These are phyloP conservation scores for Heliothis subflexa DNA, from an alignment of 1,140 invertebrate genomes.

Conservation along the genomic window DNA sequence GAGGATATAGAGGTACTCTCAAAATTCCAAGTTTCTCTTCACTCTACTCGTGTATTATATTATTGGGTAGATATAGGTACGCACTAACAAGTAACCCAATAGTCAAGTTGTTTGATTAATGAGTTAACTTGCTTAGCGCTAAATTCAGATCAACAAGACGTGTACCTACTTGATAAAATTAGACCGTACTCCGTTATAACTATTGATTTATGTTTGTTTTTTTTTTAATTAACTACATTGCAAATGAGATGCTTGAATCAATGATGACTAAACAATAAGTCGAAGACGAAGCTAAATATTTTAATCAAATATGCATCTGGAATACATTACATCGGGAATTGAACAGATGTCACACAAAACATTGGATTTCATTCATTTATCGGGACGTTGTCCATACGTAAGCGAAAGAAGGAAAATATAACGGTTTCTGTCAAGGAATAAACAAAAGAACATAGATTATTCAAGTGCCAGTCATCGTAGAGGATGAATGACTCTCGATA, in stretches of 20 bases:
- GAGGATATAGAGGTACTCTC: not conserved
- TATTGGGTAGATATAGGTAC: conserved; percentile 13
- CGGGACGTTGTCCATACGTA: not conserved
- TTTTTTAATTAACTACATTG: no score
- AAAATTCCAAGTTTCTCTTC: conserved; percentile 18
- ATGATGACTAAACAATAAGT: not conserved
- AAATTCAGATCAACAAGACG: conserved; percentile 35
- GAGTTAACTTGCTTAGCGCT: conserved; percentile 40
- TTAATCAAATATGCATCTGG: no score
- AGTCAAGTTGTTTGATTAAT: conserved; percentile 45
- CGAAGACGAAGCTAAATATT: no score
- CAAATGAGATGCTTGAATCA: not conserved
- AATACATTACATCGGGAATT: not conserved
- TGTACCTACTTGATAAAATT: conserved; percentile 18
- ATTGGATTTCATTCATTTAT: conserved; percentile 11
- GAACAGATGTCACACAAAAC: conserved; percentile 19
- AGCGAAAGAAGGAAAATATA: not conserved
- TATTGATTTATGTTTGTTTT: not conserved
- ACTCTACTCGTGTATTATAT: conserved; percentile 5
- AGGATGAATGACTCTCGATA: conserved; percentile 37
- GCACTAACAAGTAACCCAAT: conserved; percentile 35
- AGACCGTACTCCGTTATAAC: not conserved
- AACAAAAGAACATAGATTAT: conserved; percentile 34
- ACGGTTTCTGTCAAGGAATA: not conserved
- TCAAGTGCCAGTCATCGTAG: conserved; percentile 29